These are phyloP conservation scores for Lepidostoma basale DNA, from an alignment of 1,140 invertebrate species.

Conservation along the genomic window DNA sequence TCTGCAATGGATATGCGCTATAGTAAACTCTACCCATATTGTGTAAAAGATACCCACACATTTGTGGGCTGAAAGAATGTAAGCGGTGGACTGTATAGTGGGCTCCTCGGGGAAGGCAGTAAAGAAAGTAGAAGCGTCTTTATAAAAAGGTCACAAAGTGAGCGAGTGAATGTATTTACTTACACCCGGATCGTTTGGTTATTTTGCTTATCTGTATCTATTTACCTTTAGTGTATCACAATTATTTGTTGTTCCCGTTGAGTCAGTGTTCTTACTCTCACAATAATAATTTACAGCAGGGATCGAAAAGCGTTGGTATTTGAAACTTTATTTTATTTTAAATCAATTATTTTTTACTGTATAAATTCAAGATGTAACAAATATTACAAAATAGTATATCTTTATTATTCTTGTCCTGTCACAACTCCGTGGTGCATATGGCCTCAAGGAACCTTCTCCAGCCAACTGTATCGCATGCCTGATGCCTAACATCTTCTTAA, in stretches of 20 bases:
- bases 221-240: background rate
- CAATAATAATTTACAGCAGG: slow-evolving; percentile 18
- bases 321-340: too few relatives aligned
- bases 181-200: too few relatives aligned
- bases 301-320: too few relatives aligned
- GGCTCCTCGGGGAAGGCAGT: background rate
- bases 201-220: background rate
- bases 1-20: too few relatives aligned
- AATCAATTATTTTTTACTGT: too few relatives aligned
- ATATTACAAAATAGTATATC: too few relatives aligned
- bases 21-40: background rate
- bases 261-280: slow-evolving; percentile 2
- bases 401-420: too few relatives aligned
- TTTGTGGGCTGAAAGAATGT: slow-evolving; percentile 12
- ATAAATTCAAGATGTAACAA: too few relatives aligned
- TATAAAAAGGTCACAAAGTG: background rate
- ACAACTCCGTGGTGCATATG: too few relatives aligned
- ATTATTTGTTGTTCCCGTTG: background rate
- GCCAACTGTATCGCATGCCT: too few relatives aligned
- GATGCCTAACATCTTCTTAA: too few relatives aligned
- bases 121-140: background rate
- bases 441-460: too few relatives aligned
- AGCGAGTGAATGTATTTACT: background rate
- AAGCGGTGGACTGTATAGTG: background rate
- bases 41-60: slow-evolving; percentile 16